Evolutionary conservation across 2,113 vertebrate genomes (phyloP), one percentile per base, ranked within the genome.

Genomic region (Channa argus): DNA sequence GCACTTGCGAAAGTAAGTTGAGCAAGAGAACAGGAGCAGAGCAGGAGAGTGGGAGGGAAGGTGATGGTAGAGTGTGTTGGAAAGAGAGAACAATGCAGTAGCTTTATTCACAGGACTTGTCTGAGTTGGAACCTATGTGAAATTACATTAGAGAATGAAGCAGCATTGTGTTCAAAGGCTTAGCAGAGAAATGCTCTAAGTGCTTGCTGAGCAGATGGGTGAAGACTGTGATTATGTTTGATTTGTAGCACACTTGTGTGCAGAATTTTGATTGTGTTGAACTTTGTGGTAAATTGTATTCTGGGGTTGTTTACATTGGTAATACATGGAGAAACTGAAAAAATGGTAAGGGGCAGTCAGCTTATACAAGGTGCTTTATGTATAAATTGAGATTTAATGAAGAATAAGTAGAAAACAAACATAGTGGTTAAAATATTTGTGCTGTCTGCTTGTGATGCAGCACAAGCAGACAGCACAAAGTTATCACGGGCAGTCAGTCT

Each of bases 1-100:
- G 43, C 63, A 50, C 45, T 74, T 79, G 63, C 74, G 82, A 61
- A 77, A 68, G 24, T 24, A 53, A 46, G 66, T 85, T 71, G 54
- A 67, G 63, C 58, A 46, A 52, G 69, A 79, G 61, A 73, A 55
- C 58, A 8, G 44, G 62, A 71, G 43, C 34, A 72, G 50, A 24
- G 24, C 36, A 41, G n/a, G 39, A 38, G 69, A 74, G 39, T 49
- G 33, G 53, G 8, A 3, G 45, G 37, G 33, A 44, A 24, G 46
- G 44, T 1, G 9, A 45, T 3, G 55, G 63, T 47, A 58, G 46
- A 44, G 50, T 58, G 54, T 49, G 54, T 39, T 39, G 36, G 45
- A 69, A 24, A 50, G 50, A 61, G 14, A 50, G 4, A 64, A 63
- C 34, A 70, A n/a, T 53, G 65, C 44, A 39, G 33, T 43, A 47